Evolutionary conservation across 2,888 invertebrate species (phyloP).

Genomic region (Mythimna impura): DNA sequence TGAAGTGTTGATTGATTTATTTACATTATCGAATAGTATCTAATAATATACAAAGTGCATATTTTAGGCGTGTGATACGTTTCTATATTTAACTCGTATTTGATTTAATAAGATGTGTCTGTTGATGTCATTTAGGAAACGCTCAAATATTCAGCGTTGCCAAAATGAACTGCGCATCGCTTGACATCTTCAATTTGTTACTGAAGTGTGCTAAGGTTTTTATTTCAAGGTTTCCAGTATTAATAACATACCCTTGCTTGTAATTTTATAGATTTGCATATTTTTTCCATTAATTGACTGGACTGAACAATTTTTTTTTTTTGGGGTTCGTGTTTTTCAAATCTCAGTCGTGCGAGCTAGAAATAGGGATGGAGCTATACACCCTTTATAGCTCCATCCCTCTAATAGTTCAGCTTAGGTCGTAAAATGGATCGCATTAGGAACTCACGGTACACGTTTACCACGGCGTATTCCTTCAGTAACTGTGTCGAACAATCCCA

Average conservation of each 20-base stretch:
- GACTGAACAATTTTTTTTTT: background rate
- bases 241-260: conserved; percentile 11
- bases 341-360: no score
- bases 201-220: conserved; percentile 26
- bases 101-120: conserved; percentile 35
- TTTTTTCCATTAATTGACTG: conserved; percentile 18
- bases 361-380: no score
- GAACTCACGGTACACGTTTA: no score
- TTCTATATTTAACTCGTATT: conserved; percentile 36
- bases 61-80: conserved; percentile 26
- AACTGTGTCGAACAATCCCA: no score
- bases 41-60: conserved; percentile 17
- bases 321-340: no score
- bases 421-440: no score
- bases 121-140: conserved; percentile 48
- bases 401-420: no score
- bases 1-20: conserved; percentile 25
- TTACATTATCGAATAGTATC: conserved; percentile 1
- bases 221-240: conserved; percentile 42
- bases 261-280: conserved; percentile 12
- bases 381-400: no score
- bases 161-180: conserved; percentile 49
- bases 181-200: conserved; percentile 44
- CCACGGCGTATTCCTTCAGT: no score
- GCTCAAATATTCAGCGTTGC: conserved; percentile 38